These are phyloP conservation scores for Hypselothyrea guttata DNA, from an alignment of 2,888 invertebrate species.

Conservation along the genomic window DNA sequence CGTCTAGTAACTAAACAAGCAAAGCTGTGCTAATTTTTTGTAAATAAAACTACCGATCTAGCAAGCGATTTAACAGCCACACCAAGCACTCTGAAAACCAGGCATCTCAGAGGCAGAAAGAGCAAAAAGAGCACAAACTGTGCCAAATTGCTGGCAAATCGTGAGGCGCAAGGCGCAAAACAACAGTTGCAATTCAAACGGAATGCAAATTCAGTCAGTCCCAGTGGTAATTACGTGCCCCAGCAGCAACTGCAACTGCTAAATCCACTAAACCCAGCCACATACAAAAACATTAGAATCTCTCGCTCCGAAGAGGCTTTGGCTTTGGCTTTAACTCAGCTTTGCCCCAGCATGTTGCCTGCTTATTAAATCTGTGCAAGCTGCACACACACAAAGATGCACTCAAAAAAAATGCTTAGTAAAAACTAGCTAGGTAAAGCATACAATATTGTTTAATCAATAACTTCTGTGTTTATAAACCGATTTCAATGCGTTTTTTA, in stretches of 20 bases:
- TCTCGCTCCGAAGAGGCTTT: conserved; percentile 31
- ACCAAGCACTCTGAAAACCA: conserved; percentile 61
- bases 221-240: conserved; percentile 72
- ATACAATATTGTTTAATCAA: too few relatives aligned
- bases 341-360: conserved; percentile 32
- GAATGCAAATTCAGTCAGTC: conserved; percentile 79
- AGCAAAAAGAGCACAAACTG: conserved; percentile 41
- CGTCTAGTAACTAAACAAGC: conserved; percentile 64
- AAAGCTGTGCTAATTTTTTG: conserved; percentile 78
- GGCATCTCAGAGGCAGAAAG: conserved; percentile 64
- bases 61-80: conserved; percentile 22
- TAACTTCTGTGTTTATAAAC: too few relatives aligned
- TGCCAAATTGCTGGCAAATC: conserved; percentile 72
- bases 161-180: conserved; percentile 73
- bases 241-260: conserved; percentile 31
- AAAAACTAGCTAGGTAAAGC: too few relatives aligned
- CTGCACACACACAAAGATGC: conserved; percentile 26
- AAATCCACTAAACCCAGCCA: conserved; percentile 1
- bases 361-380: conserved; percentile 67
- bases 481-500: too few relatives aligned
- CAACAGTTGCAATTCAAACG: conserved; percentile 80
- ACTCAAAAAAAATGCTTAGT: too few relatives aligned
- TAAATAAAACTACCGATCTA: conserved; percentile 79
- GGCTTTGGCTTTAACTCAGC: too few relatives aligned
- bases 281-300: conserved; percentile 46